Base-by-base conservation (phyloP, 2,797 vertebrate species). In the Liparis tanakae region DNA sequence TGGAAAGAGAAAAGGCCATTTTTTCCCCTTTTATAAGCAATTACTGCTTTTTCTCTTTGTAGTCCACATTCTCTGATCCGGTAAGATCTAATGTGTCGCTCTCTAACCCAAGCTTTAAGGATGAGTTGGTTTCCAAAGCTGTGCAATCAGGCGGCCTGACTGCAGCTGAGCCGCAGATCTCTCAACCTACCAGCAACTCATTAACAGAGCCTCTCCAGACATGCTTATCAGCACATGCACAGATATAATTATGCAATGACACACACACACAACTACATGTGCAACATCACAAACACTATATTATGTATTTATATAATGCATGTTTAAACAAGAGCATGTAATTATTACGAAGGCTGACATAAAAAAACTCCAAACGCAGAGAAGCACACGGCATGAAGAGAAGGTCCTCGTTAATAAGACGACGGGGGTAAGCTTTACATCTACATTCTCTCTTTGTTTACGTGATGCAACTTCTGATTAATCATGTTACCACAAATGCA, bases 401-500 rank as follows among this genome's bases (percentile, higher is more conserved):
- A 41, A 13, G 22, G 34, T 39, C 14, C 8, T 33, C 1, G 20
- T 37, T 68, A 59, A 36, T 48, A n/a, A 61, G 56, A 37, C 5
- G 0, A 25, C 6, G 25, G 59, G 30, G 8, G 9, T 50, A 13
- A 41, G 25, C 62, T 50, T 62, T 57, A 50, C 9, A 9, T 72
- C 70, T 66, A 43, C 36, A 37, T 57, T 43, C 39, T 15, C 44
- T 61, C 44, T 80, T 66, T 70, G 72, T 81, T 78, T 71, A 54
- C 25, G 51, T 17, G 5, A 46, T 62, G 37, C 50, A 78, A 51
- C 33, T 3, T 61, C 63, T 71, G 76, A 82, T 87, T 78, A 78
- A 80, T 87, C 68, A 70, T 3, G 20, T 51, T 8, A 14, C 33
- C 50, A 30, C 53, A 20, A 72, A 80, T 82, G 54, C 67, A 82